Conservation (phyloP, 2,888 invertebrate genomes). For the Mythimna loreyi region DNA sequence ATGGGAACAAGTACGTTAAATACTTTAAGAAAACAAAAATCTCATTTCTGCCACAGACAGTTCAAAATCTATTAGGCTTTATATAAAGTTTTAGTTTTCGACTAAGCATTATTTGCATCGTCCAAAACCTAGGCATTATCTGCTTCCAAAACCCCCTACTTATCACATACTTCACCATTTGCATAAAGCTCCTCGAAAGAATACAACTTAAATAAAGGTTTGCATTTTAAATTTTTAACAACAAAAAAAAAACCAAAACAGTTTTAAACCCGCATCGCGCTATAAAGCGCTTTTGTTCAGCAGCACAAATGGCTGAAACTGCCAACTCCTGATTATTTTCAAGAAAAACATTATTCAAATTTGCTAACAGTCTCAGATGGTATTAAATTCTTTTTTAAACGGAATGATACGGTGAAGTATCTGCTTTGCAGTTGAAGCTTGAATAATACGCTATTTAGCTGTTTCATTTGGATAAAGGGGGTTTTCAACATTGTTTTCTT, state of each 20-base stretch:
- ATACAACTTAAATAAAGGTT: constrained; percentile 63
- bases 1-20: too few species aligned
- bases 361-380: constrained; percentile 65
- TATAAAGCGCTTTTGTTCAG: constrained; percentile 62
- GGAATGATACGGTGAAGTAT: constrained; percentile 61
- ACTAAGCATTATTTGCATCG: neutral
- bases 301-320: constrained; percentile 68
- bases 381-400: constrained; percentile 68
- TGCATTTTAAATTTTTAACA: constrained; percentile 61
- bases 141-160: constrained; percentile 39
- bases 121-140: constrained; percentile 9
- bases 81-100: neutral
- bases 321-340: constrained; percentile 73
- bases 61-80: neutral
- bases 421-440: constrained; percentile 49
- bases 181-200: constrained; percentile 55
- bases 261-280: constrained; percentile 58
- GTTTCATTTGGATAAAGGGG: constrained; percentile 48
- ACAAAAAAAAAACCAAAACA: constrained; percentile 54
- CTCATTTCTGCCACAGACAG: neutral
- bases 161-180: constrained; percentile 53
- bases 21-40: neutral
- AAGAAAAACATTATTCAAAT: constrained; percentile 75
- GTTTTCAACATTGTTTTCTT: constrained; percentile 22
- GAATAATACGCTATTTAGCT: constrained; percentile 56